These are phyloP conservation scores for Macrophya annulata DNA, from an alignment of 2,888 invertebrate genomes.

Conservation along the genomic window DNA sequence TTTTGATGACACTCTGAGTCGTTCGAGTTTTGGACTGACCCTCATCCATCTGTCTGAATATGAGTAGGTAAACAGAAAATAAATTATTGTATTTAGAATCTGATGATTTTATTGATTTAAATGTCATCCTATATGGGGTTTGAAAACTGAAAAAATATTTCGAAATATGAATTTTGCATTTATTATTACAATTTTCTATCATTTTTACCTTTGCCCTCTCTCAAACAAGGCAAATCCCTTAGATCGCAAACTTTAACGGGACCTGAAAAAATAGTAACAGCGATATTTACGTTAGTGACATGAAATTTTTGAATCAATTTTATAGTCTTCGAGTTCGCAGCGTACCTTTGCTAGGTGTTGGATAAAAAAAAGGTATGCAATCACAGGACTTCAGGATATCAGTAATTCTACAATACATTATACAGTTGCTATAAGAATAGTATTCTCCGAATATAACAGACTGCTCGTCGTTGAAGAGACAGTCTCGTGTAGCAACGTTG, in stretches of 20 bases:
- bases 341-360: neutral
- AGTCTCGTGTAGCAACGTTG: constrained; percentile 61
- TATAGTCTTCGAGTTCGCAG: too few species aligned
- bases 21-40: neutral
- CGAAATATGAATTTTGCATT: neutral
- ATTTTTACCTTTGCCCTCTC: neutral
- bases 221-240: neutral
- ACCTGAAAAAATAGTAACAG: neutral
- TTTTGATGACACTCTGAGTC: neutral
- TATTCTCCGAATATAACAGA: constrained; percentile 68
- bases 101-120: neutral
- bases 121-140: neutral
- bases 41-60: neutral
- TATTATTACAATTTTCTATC: neutral
- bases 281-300: neutral
- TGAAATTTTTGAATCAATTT: neutral
- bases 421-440: constrained; percentile 83
- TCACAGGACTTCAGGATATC: constrained; percentile 80
- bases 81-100: neutral
- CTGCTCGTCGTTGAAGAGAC: constrained; percentile 66
- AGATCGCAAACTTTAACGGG: neutral
- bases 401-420: constrained; percentile 82
- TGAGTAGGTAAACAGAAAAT: neutral
- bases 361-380: constrained; percentile 14
- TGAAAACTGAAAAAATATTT: neutral